A percentile compares a stretch with the other conserved stretches of the same genome.
Conservation (phyloP, 2,113 vertebrate genomes). For the Prolemur simus region DNA sequence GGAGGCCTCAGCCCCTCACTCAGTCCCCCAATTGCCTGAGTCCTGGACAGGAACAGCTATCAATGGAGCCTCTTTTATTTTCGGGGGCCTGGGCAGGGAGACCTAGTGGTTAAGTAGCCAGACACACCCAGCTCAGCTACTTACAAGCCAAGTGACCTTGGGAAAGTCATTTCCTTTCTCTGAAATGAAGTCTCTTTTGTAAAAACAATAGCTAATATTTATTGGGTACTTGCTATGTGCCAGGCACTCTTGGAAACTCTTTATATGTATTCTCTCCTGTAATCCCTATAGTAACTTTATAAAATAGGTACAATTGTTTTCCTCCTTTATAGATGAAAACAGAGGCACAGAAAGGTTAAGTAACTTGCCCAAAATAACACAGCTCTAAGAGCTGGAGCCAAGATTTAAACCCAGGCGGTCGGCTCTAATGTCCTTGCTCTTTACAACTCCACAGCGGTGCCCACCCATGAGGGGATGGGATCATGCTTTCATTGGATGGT, state of each 20-base stretch:
- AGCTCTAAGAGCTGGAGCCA: not conserved
- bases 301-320: not conserved
- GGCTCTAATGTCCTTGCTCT: not conserved
- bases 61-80: not conserved
- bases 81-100: not conserved
- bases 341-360: not conserved
- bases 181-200: not conserved
- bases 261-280: not conserved
- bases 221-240: not conserved
- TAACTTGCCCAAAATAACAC: not conserved
- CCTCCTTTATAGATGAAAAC: not conserved
- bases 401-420: not conserved
- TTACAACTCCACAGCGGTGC: not conserved
- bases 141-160: constrained; percentile 38
- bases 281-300: not conserved
- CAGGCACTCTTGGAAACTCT: not conserved
- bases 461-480: not conserved
- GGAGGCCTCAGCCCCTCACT: not conserved
- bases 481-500: not conserved
- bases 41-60: not conserved
- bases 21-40: not conserved
- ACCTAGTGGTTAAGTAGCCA: not conserved
- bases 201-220: constrained; percentile 1
- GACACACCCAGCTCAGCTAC: not conserved
- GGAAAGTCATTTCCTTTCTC: constrained; percentile 48